Evolutionary conservation across 1,140 invertebrate species (phyloP), one percentile per base, ranked within the genome.

Genomic region (Ostrea edulis): DNA sequence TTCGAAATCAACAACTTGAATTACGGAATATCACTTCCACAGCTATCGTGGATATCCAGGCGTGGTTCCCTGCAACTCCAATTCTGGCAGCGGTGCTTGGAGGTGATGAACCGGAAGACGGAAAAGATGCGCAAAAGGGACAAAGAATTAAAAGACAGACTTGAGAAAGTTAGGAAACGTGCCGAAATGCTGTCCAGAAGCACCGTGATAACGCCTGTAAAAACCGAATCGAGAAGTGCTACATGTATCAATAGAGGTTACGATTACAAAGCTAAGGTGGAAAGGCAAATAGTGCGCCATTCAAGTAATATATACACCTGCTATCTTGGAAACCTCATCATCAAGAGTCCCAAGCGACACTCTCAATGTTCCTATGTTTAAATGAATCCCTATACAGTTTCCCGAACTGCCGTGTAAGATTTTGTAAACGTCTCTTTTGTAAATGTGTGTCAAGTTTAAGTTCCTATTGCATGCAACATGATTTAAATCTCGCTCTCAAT

Each of bases 71-170:
- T 25, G 9, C 25, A 77, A 29, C 8, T 77, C 9, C 68, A 77
- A 14, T 14, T 29, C 29, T 77, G 68, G 68, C 68, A 77, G 25
- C 68, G 68, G 8, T 25, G 25, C 29, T 35, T 77, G 29, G 25
- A 77, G 25, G 68, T 77, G 68, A 12, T 29, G 3, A 77, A 77
- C 68, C 68, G 68, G 8, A 77, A 77, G 14, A 35, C 25, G 25
- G 68, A 77, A 11, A 77, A 77, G 68, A 71, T 77, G 68, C 68
- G 25, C 25, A 12, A 77, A 29, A 29, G 35, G 12, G 29, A 77
- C 25, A 25, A 77, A 77, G 65, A n/a, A 9, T 29, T 71, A 25
- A 71, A 71, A 71, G 65, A 71, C 8, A 71, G 68, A 77, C 68
- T 77, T 9, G 22, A 29, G 14, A 11, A 14, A 35, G 29, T 77